A percentile compares a stretch with the other conserved stretches of the same genome.
phyloP scores from a whole-genome alignment of 2,888 invertebrate genomes.

The Limnephilus auricula region DNA sequence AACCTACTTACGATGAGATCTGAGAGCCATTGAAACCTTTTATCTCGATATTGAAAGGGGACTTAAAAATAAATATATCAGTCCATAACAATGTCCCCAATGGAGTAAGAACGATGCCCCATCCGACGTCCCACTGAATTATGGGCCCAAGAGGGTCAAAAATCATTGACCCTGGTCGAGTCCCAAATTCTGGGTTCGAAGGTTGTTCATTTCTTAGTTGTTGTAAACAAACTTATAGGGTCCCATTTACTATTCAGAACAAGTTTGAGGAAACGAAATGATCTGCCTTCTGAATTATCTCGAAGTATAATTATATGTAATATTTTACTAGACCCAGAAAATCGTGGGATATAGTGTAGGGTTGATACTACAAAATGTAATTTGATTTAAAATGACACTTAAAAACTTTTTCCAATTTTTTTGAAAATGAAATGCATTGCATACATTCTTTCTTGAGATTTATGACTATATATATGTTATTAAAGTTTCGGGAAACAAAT shows the following conservation, averaged over 20 bases:
- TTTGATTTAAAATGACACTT: too few relatives aligned
- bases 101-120: slow-evolving; percentile 22
- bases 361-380: too few relatives aligned
- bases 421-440: too few relatives aligned
- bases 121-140: slow-evolving; percentile 24
- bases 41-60: slow-evolving; percentile 23
- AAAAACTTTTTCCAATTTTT: too few relatives aligned
- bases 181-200: neutral
- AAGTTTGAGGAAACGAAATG: neutral
- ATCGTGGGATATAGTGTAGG: too few relatives aligned
- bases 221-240: neutral
- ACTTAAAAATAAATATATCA: slow-evolving; percentile 28
- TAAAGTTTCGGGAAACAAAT: too few relatives aligned
- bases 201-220: neutral
- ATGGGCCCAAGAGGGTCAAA: slow-evolving; percentile 20
- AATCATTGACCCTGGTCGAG: slow-evolving; percentile 3
- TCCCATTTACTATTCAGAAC: neutral
- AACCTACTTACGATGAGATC: neutral
- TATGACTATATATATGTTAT: too few relatives aligned
- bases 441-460: too few relatives aligned
- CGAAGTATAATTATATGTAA: neutral
- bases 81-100: slow-evolving; percentile 22
- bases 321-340: too few relatives aligned
- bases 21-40: slow-evolving; percentile 1
- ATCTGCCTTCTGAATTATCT: neutral